Percentiles rank a stretch among this genome's conserved stretches.
These are phyloP conservation scores for Heliconius ismenius DNA, from an alignment of 2,888 invertebrate species.

Conservation along the genomic window DNA sequence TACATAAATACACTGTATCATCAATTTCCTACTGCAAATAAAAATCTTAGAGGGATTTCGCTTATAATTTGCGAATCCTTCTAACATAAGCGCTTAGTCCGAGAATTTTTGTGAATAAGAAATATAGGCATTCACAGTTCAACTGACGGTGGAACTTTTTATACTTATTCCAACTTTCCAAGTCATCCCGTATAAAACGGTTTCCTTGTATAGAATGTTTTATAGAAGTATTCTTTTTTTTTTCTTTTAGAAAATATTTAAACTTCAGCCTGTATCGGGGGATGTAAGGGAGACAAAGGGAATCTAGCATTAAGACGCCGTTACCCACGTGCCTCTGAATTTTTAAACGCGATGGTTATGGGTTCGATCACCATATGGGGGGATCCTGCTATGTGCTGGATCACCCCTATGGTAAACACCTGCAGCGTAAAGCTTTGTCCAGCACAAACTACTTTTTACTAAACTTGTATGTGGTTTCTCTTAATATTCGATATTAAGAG, in stretches of 20 bases:
- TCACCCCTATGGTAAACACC: too few relatives aligned
- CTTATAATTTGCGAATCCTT: constrained; percentile 32
- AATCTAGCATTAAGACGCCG: too few relatives aligned
- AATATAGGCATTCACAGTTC: constrained; percentile 32
- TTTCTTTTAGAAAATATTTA: neutral
- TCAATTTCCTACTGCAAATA: constrained; percentile 9
- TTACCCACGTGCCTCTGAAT: too few relatives aligned
- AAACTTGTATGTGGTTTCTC: too few relatives aligned
- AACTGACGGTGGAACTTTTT: constrained; percentile 31
- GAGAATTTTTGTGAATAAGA: constrained; percentile 31
- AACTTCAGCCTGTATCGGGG: too few relatives aligned
- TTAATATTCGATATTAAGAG: neutral
- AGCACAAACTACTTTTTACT: neutral
- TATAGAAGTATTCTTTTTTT: neutral
- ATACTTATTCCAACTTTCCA: constrained; percentile 27
- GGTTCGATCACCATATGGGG: too few relatives aligned
- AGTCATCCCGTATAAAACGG: constrained; percentile 27
- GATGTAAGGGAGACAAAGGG: too few relatives aligned
- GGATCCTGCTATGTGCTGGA: too few relatives aligned
- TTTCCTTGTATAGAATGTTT: constrained; percentile 13
- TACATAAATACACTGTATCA: neutral
- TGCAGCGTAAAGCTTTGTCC: too few relatives aligned
- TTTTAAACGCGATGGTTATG: too few relatives aligned
- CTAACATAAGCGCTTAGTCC: constrained; percentile 27
- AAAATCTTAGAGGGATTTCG: constrained; percentile 20